Base-by-base conservation (phyloP, 2,888 invertebrate species). In the Callinectes sapidus region DNA sequence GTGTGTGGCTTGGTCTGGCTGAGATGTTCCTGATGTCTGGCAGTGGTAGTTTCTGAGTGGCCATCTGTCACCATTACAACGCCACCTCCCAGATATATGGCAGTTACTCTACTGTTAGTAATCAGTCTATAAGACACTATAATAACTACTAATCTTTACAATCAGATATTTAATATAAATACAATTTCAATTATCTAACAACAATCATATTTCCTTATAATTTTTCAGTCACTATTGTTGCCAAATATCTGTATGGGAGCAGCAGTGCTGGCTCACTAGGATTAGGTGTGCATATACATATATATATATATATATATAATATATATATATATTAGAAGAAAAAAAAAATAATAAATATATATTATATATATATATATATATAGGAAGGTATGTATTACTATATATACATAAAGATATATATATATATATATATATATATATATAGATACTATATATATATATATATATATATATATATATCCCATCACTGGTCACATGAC, bases 21-120 rank as follows among this genome's bases (percentile, higher is more conserved):
- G 88, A 93, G 92, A 93, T 89, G 92, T 90, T 93, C 92, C 92
- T 91, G 92, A 93, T 92, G 92, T 92, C 90, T 93, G 92, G 92
- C 92, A 91, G 92, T 91, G 91, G 86, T 91, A 88, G 92, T 85
- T 93, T 91, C 54, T 88, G 55, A 85, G 92, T 91, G 92, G 92
- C 89, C 92, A 88, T 61, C 61, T 86, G 89, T 91, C 90, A 91
- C 28, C 89, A 91, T 90, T 61, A 86, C 92, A 86, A 89, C 85
- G 88, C 92, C 92, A 91, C 92, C 85, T 88, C 85, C 89, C 81
- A 66, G 92, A 93, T 86, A 85, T 81, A 91, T 93, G 92, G 92
- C 92, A 93, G 91, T 71, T 87, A 91, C 18, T 71, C 87, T 87
- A 91, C 87, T 86, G 71, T 90, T 85, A 85, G 86, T 81, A 86